These are phyloP conservation scores for Micromesistius poutassou DNA, from an alignment of 2,797 vertebrate species.

Conservation along the genomic window DNA sequence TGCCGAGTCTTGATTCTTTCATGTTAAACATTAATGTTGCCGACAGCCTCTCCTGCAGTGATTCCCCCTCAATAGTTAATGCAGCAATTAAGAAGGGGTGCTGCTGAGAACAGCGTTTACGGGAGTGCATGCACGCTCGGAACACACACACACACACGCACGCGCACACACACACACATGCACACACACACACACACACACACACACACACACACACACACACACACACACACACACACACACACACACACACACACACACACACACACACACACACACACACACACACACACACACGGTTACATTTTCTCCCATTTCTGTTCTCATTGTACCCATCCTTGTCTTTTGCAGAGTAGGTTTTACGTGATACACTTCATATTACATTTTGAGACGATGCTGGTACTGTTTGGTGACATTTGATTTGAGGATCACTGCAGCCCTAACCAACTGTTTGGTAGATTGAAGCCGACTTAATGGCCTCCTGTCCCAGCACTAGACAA, in stretches of 20 bases:
- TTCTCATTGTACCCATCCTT: neutral
- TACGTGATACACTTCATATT: neutral
- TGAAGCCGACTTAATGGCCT: slow-evolving; percentile 11
- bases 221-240: neutral
- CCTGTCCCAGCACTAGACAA: neutral
- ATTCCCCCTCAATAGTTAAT: slow-evolving; percentile 55
- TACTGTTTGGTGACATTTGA: neutral
- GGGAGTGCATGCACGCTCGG: neutral
- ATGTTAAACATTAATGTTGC: slow-evolving; percentile 56
- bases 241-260: neutral
- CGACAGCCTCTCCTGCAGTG: slow-evolving; percentile 37
- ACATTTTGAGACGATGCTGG: neutral
- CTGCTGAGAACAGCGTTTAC: slow-evolving; percentile 46
- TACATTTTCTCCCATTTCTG: neutral
- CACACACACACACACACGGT: slow-evolving; percentile 1
- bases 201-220: neutral
- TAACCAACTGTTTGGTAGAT: neutral
- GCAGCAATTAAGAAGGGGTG: slow-evolving; percentile 55
- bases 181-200: slow-evolving; percentile 10
- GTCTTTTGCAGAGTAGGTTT: neutral
- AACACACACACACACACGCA: too few relatives aligned
- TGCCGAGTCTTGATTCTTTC: slow-evolving; percentile 32
- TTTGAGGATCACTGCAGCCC: neutral
- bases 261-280: slow-evolving; percentile 9
- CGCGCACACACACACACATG: neutral